phyloP scores from a whole-genome alignment of 1,140 invertebrate species.

The Centruroides vittatus region DNA sequence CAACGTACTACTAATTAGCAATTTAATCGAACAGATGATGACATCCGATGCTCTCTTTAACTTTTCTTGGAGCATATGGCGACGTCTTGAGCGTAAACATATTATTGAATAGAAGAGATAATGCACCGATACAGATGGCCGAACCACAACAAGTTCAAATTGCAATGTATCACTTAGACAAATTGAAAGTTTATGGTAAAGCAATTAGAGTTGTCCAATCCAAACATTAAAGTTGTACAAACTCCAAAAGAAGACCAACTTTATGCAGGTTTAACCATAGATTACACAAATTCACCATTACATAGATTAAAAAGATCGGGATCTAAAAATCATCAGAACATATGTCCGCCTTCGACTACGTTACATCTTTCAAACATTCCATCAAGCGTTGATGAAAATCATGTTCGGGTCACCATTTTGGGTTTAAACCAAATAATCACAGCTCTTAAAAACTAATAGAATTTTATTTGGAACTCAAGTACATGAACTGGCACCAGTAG shows the following conservation, averaged over 20 bases:
- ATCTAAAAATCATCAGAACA: conserved; percentile 99
- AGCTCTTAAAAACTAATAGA: no score
- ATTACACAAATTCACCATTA: conserved; percentile 88
- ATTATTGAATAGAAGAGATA: conserved; percentile 99
- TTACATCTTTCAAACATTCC: conserved; percentile 99
- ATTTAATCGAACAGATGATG: conserved; percentile 56
- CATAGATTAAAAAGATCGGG: conserved; percentile 99
- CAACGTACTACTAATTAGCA: conserved; percentile 36
- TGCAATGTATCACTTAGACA: conserved; percentile 96
- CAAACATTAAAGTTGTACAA: conserved; percentile 92
- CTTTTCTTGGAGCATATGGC: conserved; percentile 99
- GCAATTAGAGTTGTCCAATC: conserved; percentile 92
- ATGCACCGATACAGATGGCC: conserved; percentile 95
- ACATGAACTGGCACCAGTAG: no score
- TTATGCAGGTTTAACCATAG: conserved; percentile 93
- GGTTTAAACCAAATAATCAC: no score
- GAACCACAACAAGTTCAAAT: conserved; percentile 96
- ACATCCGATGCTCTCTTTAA: conserved; percentile 99
- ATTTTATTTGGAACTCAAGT: no score
- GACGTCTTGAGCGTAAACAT: conserved; percentile 99
- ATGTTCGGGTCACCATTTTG: conserved; percentile 8
- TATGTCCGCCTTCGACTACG: conserved; percentile 94
- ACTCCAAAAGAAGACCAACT: conserved; percentile 97
- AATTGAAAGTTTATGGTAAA: conserved; percentile 90
- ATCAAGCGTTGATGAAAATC: conserved; percentile 19